Percentiles rank a stretch among this genome's conserved stretches.
These are phyloP conservation scores for Muscicapa adusta DNA, from an alignment of 2,113 vertebrate species.

Conservation along the genomic window DNA sequence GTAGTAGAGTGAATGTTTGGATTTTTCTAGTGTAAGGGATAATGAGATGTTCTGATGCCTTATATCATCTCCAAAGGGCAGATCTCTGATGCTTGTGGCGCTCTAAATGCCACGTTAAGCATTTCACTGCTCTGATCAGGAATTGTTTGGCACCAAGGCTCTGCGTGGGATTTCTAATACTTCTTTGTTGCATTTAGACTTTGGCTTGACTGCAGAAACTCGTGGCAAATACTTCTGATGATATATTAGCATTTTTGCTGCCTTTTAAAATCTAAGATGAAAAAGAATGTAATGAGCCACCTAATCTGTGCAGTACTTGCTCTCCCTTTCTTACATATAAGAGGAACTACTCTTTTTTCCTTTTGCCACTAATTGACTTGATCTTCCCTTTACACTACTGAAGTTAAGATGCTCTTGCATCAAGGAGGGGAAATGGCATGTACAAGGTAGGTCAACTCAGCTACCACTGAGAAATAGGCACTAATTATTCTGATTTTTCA, in stretches of 20 bases:
- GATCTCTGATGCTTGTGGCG: background rate
- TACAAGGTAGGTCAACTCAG: background rate
- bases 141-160: background rate
- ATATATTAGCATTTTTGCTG: background rate
- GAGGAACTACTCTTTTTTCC: background rate
- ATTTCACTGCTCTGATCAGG: background rate
- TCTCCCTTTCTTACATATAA: background rate
- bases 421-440: background rate
- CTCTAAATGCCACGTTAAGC: background rate
- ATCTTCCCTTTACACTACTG: background rate
- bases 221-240: background rate
- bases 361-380: background rate
- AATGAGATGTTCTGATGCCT: background rate
- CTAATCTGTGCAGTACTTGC: background rate
- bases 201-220: background rate
- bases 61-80: background rate
- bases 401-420: background rate
- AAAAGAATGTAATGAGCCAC: slow-evolving; percentile 6
- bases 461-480: background rate
- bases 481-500: background rate
- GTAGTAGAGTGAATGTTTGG: background rate
- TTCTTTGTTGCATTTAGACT: background rate
- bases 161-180: background rate
- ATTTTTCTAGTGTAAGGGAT: background rate
- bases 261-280: slow-evolving; percentile 12